Conservation (phyloP, 2,113 vertebrate genomes). For the Henicopernis longicauda region DNA sequence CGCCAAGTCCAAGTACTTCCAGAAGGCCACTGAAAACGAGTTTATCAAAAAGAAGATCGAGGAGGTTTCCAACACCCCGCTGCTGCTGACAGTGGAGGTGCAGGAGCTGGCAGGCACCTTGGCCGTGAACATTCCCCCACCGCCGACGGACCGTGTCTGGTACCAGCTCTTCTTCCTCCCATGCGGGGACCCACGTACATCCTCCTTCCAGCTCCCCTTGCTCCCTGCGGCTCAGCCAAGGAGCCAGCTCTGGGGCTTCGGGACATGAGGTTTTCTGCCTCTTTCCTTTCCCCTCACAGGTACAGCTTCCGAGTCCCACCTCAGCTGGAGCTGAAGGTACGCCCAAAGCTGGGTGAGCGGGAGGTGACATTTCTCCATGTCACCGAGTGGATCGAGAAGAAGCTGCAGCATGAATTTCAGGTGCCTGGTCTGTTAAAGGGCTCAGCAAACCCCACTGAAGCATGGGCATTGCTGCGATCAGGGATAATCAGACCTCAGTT, state of each 20-base stretch:
- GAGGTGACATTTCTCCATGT: constrained; percentile 86
- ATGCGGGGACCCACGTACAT: rapidly evolving
- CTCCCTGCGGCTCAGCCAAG: not conserved
- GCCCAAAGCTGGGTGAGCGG: constrained; percentile 83
- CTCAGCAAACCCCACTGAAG: not conserved
- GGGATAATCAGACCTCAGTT: not conserved
- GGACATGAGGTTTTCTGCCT: not conserved
- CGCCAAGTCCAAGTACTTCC: constrained; percentile 88
- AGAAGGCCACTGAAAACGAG: constrained; percentile 86
- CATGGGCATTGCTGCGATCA: rapidly evolving
- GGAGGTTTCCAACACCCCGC: constrained; percentile 86
- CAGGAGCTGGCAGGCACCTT: constrained; percentile 83
- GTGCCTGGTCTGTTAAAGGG: constrained; percentile 43
- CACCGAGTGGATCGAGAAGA: constrained; percentile 88
- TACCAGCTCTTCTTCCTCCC: constrained; percentile 29
- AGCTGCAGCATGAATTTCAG: constrained; percentile 87
- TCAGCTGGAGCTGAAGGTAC: constrained; percentile 81
- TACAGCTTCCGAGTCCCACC: constrained; percentile 86
- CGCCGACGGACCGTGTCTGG: constrained; percentile 87
- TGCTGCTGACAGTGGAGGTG: constrained; percentile 86
- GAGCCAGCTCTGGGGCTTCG: not conserved
- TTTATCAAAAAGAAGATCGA: constrained; percentile 91
- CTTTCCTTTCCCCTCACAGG: constrained; percentile 53
- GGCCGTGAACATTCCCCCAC: constrained; percentile 82
- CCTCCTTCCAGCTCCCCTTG: not conserved